These are phyloP conservation scores for Styela clava DNA, from an alignment of 23 tunicate species.

Conservation along the genomic window DNA sequence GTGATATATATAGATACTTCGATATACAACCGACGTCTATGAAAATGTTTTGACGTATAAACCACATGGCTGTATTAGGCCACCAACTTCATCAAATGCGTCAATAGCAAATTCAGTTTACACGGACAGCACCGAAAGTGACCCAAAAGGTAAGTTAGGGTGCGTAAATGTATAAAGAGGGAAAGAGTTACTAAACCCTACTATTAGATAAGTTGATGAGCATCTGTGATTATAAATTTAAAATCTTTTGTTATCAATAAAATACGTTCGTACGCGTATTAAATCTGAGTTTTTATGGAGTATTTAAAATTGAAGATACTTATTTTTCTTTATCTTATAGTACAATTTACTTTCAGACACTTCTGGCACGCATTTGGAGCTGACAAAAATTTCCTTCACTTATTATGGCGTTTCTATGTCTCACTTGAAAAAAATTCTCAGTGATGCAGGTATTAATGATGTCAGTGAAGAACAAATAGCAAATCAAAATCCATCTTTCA, in stretches of 20 bases:
- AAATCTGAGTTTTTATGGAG: too few relatives aligned
- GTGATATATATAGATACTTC: too few relatives aligned
- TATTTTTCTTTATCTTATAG: too few relatives aligned
- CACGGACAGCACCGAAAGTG: background rate
- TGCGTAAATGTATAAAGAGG: too few relatives aligned
- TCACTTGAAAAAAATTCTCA: slow-evolving; percentile 34
- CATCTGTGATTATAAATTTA: too few relatives aligned
- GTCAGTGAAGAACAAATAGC: slow-evolving; percentile 31
- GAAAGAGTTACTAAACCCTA: too few relatives aligned
- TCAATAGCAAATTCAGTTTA: background rate
- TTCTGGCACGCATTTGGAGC: background rate
- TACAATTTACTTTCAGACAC: background rate
- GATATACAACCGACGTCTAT: slow-evolving; percentile 50
- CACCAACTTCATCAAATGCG: background rate
- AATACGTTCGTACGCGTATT: too few relatives aligned
- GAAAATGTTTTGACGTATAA: slow-evolving; percentile 34
- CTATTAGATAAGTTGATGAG: too few relatives aligned
- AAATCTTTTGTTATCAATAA: too few relatives aligned
- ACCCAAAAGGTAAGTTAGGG: background rate
- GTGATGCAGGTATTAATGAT: slow-evolving; percentile 36
- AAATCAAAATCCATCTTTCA: slow-evolving; percentile 36
- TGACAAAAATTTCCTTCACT: slow-evolving; percentile 55
- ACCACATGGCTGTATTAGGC: slow-evolving; percentile 23
- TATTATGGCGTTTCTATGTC: slow-evolving; percentile 58
- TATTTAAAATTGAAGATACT: too few relatives aligned